Evolutionary conservation across 2,888 invertebrate species (phyloP).

Genomic region (Sinotaia quadrata): DNA sequence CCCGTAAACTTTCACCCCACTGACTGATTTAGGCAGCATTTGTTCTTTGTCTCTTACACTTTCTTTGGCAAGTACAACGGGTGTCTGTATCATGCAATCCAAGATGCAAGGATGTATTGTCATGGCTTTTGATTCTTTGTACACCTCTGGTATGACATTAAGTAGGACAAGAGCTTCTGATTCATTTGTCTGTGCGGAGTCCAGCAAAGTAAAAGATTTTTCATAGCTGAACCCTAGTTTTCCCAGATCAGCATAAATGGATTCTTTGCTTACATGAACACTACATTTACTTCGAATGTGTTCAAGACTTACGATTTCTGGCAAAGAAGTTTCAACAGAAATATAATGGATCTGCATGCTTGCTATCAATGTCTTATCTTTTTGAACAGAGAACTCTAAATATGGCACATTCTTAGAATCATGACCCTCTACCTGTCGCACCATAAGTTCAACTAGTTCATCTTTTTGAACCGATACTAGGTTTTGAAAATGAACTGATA

Average conservation of each 20-base stretch:
- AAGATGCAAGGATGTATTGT: conserved; percentile 47
- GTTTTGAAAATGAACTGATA: conserved; percentile 22
- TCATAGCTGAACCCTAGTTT: conserved; percentile 26
- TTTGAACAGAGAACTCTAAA: too few species aligned
- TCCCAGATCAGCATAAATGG: conserved; percentile 17
- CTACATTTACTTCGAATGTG: conserved; percentile 19
- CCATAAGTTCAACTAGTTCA: background rate
- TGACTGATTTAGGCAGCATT: background rate
- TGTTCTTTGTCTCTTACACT: background rate
- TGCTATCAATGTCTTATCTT: too few species aligned
- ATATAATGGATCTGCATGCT: conserved; percentile 10
- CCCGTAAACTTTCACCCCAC: background rate
- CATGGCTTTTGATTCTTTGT: conserved; percentile 36
- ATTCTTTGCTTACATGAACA: conserved; percentile 19
- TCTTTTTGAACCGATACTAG: background rate
- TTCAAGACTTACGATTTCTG: conserved; percentile 19
- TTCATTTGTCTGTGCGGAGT: conserved; percentile 31
- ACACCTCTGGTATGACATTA: conserved; percentile 32
- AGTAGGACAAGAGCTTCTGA: conserved; percentile 41
- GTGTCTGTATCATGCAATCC: conserved; percentile 46
- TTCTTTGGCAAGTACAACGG: conserved; percentile 33
- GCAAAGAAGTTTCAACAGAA: background rate
- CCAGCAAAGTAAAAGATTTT: conserved; percentile 18
- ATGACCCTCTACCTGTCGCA: conserved; percentile 11
- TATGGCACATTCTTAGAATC: too few species aligned